A percentile compares a stretch with the other conserved stretches of the same genome.
Evolutionary conservation across 1,140 invertebrate genomes (phyloP).

Genomic region (Rhopalosiphum padi): DNA sequence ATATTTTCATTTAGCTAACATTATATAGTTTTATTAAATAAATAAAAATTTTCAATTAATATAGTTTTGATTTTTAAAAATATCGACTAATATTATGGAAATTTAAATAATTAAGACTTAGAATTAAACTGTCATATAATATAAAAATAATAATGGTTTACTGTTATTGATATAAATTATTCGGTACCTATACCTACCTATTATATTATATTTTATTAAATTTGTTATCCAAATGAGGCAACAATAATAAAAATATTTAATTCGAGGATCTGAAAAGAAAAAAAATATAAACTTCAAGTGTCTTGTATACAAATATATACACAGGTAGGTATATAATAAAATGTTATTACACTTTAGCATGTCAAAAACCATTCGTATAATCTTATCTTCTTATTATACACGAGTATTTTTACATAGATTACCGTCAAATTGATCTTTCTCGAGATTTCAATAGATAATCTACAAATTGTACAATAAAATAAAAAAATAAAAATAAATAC

Average conservation of each 20-base stretch:
- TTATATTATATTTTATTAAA: neutral
- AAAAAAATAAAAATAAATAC: neutral
- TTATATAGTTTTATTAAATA: too few species aligned
- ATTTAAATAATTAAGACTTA: neutral
- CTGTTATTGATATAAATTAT: neutral
- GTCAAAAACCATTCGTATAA: neutral
- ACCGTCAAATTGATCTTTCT: neutral
- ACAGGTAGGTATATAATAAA: neutral
- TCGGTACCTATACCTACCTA: neutral
- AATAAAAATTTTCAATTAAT: neutral
- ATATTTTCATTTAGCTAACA: too few species aligned
- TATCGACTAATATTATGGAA: neutral
- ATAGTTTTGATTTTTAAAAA: neutral
- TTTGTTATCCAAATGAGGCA: neutral
- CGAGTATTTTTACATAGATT: neutral
- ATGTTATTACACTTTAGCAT: neutral
- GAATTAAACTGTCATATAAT: neutral
- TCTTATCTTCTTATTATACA: neutral
- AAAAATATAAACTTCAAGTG: neutral
- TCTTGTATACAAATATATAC: neutral
- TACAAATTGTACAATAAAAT: neutral
- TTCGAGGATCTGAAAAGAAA: neutral
- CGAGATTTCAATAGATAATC: neutral
- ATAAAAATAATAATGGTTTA: neutral
- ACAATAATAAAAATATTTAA: constrained; percentile 20